A percentile compares a stretch with the other conserved stretches of the same genome.
Evolutionary conservation across 35 echinoderm and acorn worm genomes (phyloP).

Genomic region (Chiridota heheva): DNA sequence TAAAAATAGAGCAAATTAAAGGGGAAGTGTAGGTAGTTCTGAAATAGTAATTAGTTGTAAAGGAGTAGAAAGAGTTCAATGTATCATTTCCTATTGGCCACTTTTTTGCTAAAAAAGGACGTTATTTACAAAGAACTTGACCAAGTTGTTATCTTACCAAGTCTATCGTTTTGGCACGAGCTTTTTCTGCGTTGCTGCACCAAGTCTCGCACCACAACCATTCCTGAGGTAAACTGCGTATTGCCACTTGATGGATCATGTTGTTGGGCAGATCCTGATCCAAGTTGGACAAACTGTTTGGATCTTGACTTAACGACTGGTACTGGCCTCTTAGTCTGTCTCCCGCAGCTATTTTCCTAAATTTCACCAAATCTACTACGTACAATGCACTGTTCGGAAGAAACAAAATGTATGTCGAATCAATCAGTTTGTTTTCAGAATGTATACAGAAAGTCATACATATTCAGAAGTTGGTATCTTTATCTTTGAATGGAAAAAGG

Average conservation of each 20-base stretch:
- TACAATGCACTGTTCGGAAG: slow-evolving; percentile 79
- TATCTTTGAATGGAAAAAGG: background rate
- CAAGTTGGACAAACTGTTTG: slow-evolving; percentile 96
- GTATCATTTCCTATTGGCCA: no score
- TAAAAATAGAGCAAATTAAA: no score
- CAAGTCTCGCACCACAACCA: slow-evolving; percentile 99
- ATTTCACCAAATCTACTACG: slow-evolving; percentile 97
- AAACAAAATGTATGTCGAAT: background rate
- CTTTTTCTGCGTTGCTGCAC: slow-evolving; percentile 75
- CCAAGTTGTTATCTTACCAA: slow-evolving; percentile 84
- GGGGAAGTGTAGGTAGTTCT: no score
- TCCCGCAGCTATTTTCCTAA: slow-evolving; percentile 97
- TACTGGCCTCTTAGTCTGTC: slow-evolving; percentile 89
- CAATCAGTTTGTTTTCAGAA: background rate
- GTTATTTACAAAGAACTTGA: background rate
- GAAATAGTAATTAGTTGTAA: no score
- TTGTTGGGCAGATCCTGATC: slow-evolving; percentile 98
- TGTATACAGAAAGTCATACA: background rate
- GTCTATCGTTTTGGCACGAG: slow-evolving; percentile 93
- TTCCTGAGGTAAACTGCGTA: slow-evolving; percentile 88
- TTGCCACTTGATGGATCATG: slow-evolving; percentile 98
- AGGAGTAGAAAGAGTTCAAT: no score
- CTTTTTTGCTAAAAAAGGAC: background rate
- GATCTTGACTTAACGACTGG: slow-evolving; percentile 96
- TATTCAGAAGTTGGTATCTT: background rate